phyloP scores from a whole-genome alignment of 2,888 invertebrate species.

The Perithous albicinctus region DNA sequence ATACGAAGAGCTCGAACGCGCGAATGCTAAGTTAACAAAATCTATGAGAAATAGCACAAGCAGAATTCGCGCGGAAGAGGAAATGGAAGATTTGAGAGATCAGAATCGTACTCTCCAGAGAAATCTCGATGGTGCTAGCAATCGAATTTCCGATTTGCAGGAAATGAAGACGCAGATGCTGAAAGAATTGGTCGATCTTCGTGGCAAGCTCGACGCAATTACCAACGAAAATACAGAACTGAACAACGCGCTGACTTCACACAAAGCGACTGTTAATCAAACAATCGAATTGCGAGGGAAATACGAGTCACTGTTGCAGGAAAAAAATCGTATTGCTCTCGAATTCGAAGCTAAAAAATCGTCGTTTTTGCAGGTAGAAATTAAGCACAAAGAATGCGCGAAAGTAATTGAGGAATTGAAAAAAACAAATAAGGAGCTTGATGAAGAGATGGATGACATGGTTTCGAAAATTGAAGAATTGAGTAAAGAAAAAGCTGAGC shows the following conservation, averaged over 20 bases:
- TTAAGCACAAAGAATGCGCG: slow-evolving; percentile 83
- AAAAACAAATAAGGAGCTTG: slow-evolving; percentile 84
- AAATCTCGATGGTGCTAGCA: slow-evolving; percentile 81
- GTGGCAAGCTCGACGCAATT: slow-evolving; percentile 69
- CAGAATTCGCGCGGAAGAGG: slow-evolving; percentile 80
- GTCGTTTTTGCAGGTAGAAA: slow-evolving; percentile 81
- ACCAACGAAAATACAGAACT: slow-evolving; percentile 74
- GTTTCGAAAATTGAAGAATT: slow-evolving; percentile 70
- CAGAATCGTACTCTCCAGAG: slow-evolving; percentile 78
- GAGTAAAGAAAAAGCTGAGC: slow-evolving; percentile 70
- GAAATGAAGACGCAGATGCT: slow-evolving; percentile 74
- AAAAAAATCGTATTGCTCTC: slow-evolving; percentile 79
- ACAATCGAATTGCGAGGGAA: slow-evolving; percentile 69
- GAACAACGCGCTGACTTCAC: slow-evolving; percentile 65
- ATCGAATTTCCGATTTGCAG: slow-evolving; percentile 78
- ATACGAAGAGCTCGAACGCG: slow-evolving; percentile 84
- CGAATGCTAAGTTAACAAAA: slow-evolving; percentile 83
- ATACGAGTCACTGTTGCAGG: slow-evolving; percentile 72
- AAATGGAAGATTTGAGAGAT: slow-evolving; percentile 79
- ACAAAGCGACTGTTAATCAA: slow-evolving; percentile 67
- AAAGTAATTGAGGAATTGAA: slow-evolving; percentile 84
- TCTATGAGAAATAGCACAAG: slow-evolving; percentile 86
- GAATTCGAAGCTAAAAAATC: slow-evolving; percentile 84
- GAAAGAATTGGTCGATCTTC: slow-evolving; percentile 72
- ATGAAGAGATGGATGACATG: slow-evolving; percentile 85